Evolutionary conservation across 2,113 vertebrate genomes (phyloP), one percentile per base, ranked within the genome.

Genomic region (Lagopus muta): DNA sequence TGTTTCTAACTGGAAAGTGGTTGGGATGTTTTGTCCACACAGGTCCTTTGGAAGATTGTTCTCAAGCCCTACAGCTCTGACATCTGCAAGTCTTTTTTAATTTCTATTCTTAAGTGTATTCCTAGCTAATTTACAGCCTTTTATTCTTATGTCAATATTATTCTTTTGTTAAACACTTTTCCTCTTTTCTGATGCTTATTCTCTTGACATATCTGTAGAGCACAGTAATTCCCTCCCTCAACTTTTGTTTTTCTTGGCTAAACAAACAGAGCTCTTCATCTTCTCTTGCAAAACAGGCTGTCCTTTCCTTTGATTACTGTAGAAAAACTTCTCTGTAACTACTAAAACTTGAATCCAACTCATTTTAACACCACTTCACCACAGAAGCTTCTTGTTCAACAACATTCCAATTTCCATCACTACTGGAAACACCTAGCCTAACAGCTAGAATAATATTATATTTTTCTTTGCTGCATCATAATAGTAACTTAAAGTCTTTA

Each of bases 211-310:
- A 84, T 85, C 82, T 73, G 27, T 73, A 82, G 20, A 85, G 58
- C 55, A 88, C 67, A 89, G 61, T 82, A 91, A 95, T 94, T 94
- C 78, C 55, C 55, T 70, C 82, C 89, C 90, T 94, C 60, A 43
- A 95, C 67, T 64, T 94, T 76, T 88, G 75, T 91, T 95, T 95
- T 92, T 85, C 89, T 91, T 91, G 92, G 88, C 88, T 95, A 94
- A 80, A 94, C 45, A 92, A 94, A 92, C 1, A 0, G 48, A 93
- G 30, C 7, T 76, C 32, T 92, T 88, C 10, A 2, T 79, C 89
- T 79, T 67, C n/a, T 65, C 48, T 88, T 73, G 74, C 78, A 82
- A 73, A 66, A 54, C 18, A 65, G 11, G 10, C 45, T 73, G 40
- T 82, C 64, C 71, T 93, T 89, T 87, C 52, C 13, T 20, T 34